Evolutionary conservation across 2,888 invertebrate genomes (phyloP).

Genomic region (Microplitis manilae): DNA sequence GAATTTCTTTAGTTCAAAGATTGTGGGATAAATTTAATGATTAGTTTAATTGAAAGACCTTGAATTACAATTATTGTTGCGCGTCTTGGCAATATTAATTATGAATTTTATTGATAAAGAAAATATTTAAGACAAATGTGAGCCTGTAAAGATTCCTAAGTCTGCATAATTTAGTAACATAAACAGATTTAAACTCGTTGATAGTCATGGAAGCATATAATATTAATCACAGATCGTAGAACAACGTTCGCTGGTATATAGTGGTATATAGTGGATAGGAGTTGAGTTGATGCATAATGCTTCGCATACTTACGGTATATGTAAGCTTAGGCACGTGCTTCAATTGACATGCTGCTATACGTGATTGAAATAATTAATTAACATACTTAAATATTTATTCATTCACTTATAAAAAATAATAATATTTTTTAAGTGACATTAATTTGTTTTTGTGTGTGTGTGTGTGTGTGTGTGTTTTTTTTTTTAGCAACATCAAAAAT

Average conservation of each 20-base stretch:
- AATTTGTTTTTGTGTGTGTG: too few species aligned
- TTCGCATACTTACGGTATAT: not conserved
- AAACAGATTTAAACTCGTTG: constrained; percentile 29
- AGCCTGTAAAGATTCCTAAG: constrained; percentile 8
- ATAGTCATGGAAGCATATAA: constrained; percentile 2
- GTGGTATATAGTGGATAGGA: not conserved
- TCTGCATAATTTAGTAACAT: constrained; percentile 21
- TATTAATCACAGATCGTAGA: not conserved
- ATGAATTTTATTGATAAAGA: not conserved
- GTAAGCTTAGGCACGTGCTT: constrained; percentile 1
- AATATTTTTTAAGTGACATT: not conserved
- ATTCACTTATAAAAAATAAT: not conserved
- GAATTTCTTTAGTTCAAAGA: not conserved
- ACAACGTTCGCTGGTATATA: not conserved
- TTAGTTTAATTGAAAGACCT: not conserved
- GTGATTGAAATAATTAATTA: constrained; percentile 26
- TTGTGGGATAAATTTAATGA: not conserved
- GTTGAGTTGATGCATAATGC: not conserved
- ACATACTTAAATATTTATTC: not conserved
- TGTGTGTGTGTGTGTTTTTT: too few species aligned
- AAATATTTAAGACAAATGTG: not conserved
- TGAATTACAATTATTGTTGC: not conserved
- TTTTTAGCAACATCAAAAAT: not conserved
- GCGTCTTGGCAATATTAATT: not conserved
- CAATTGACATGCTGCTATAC: constrained; percentile 9